Evolutionary conservation across 1,140 invertebrate genomes (phyloP).

Genomic region (Pseudoatta argentina): DNA sequence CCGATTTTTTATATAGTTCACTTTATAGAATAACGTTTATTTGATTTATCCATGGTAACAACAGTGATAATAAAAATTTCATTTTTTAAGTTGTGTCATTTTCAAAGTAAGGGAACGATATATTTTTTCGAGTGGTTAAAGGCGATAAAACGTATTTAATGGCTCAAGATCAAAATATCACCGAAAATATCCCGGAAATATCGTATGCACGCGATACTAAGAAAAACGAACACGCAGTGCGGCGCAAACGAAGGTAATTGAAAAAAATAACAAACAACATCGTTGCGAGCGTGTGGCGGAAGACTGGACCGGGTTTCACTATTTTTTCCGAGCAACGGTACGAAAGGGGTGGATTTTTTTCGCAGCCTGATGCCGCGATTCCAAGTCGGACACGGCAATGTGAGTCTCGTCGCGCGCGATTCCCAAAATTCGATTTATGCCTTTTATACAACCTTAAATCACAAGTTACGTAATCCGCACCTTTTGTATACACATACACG

Average conservation of each 20-base stretch:
- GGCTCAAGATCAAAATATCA: not conserved
- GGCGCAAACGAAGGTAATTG: slow-evolving; percentile 44
- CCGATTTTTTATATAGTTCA: too few species aligned
- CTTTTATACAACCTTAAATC: slow-evolving; percentile 48
- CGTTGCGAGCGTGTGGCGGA: slow-evolving; percentile 15
- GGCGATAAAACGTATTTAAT: not conserved
- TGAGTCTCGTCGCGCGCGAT: slow-evolving; percentile 18
- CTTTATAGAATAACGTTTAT: too few species aligned
- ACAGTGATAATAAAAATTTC: too few species aligned
- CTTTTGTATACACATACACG: not conserved
- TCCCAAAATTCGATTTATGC: slow-evolving; percentile 35
- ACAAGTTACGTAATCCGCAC: slow-evolving; percentile 10
- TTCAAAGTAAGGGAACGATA: not conserved
- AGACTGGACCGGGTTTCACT: slow-evolving; percentile 3
- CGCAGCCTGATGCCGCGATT: not conserved
- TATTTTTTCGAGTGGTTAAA: not conserved
- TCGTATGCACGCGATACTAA: not conserved
- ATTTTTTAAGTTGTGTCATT: too few species aligned
- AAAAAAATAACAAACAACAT: slow-evolving; percentile 52
- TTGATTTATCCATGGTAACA: too few species aligned
- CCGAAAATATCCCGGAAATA: not conserved
- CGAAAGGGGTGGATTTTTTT: slow-evolving; percentile 13
- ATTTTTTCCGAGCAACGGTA: slow-evolving; percentile 21
- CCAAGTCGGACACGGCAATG: not conserved
- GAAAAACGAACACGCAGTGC: not conserved